Evolutionary conservation across 2,113 vertebrate species (phyloP), one percentile per base, ranked within the genome.

Genomic region (Trematomus loennbergii): DNA sequence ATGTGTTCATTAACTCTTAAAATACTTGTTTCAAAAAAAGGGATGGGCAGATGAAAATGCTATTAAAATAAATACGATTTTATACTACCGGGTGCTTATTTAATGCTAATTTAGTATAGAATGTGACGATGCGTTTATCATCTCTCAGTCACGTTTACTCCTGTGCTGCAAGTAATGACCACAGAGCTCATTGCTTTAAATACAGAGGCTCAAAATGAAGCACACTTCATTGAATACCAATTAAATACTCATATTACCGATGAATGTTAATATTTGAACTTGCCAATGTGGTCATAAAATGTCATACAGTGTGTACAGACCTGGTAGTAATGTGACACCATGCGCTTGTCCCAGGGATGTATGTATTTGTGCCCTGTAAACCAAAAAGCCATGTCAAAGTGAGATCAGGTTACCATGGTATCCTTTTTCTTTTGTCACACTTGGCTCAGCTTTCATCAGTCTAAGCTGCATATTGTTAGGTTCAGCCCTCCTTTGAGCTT

Each of bases 41-140:
- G 76, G 81, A 84, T 63, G 88, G 86, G 88, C 74, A 86, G 82
- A 91, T 92, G 83, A 85, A 92, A 91, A 90, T 83, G 88, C 88
- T 90, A 93, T 93, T 91, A 91, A 94, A 95, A 95, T 92, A 89
- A 88, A 92, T 79, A 90, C 83, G 54, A 72, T 94, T 94, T 93
- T 89, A 80, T 92, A 94, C 74, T 63, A 78, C 29, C 18, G 63
- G 62, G 65, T 88, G 76, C 3, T 86, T 62, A 69, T 68, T 90
- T 92, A 79, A 87, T 91, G 52, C 36, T 77, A 61, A 49, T 82
- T 13, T 70, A 50, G 49, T 70, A 43, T 61, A 18, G 15, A 75
- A 87, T 71, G 33, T 10, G 25, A 76, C 29, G 13, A 64, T 49
- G 36, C 4, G 55, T 68, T 22, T 62, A 33, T 54, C 33, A 55